Evolutionary conservation across 2,888 invertebrate species (phyloP), one percentile per base, ranked within the genome.

Genomic region (Rhingia campestris): DNA sequence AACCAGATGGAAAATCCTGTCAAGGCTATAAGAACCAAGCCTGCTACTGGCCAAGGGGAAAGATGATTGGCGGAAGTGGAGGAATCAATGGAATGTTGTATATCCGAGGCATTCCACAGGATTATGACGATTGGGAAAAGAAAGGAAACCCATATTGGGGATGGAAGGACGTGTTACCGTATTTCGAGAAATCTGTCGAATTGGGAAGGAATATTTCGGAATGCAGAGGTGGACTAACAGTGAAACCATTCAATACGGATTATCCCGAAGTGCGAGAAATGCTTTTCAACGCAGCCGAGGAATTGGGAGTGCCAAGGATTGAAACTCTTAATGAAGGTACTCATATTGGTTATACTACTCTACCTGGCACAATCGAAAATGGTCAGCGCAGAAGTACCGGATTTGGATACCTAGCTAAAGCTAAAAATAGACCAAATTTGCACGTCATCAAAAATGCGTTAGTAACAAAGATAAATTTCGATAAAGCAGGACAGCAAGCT

Each of bases 361-460:
- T 92, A 0, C 91, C 92, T 43, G 93, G 92, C 0, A 93, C 92
- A 0, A 69, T 92, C 5, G 91, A 94, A 39, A 92, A 95, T 63
- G 96, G 97, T 0, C 92, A 94, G 0, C 92, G 97, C 75, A 94
- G 94, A 89, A 96, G 95, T 89, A 94, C 96, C 0, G 95, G 95
- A 4, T 95, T 94, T 89, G 95, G 95, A 0, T 95, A 94, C 88
- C 90, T 97, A 90, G 91, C 80, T 89, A 92, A 92, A 6, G 90
- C 91, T 0, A 91, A 92, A 41, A 87, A 92, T 10, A 89, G 94
- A 4, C 88, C 90, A 5, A 95, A 95, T 89, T 88, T 95, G 0
- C 92, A 93, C 77, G 92, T 95, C 0, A 92, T 94, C 12, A 93
- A 93, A 81, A 91, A 93, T 49, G 92, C 94, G 0, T 91, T 92